Conservation (phyloP, 2,888 invertebrate genomes). For the Dolichopus griseipennis region DNA sequence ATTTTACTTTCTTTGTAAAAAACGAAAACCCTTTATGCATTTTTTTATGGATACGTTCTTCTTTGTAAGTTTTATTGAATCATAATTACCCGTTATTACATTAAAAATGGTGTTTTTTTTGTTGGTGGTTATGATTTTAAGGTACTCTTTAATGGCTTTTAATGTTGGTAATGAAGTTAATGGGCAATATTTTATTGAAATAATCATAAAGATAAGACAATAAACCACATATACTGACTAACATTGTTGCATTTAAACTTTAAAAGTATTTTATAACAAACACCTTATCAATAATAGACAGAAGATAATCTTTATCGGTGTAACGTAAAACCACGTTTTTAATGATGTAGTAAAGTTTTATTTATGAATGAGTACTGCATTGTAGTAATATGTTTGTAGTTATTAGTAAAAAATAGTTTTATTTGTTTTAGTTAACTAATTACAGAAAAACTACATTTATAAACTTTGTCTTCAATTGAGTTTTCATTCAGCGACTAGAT, state of each 20-base stretch:
- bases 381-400: too few species aligned
- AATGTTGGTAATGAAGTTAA: background rate
- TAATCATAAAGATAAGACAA: background rate
- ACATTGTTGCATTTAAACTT: background rate
- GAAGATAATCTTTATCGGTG: too few species aligned
- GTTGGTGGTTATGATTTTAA: background rate
- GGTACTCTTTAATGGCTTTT: background rate
- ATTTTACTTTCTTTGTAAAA: background rate
- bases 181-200: background rate
- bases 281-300: too few species aligned
- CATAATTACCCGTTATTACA: background rate
- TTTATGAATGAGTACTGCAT: too few species aligned
- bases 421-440: too few species aligned
- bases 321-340: too few species aligned
- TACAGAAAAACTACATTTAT: too few species aligned
- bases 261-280: background rate
- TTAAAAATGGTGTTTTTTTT: background rate
- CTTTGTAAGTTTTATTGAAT: background rate
- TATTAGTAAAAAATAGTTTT: too few species aligned
- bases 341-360: too few species aligned
- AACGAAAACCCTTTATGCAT: background rate
- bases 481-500: too few species aligned
- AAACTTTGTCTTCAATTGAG: too few species aligned
- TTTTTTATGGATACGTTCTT: background rate
- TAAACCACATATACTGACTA: background rate